phyloP scores from a whole-genome alignment of 1,140 invertebrate genomes.

The Apis laboriosa region DNA sequence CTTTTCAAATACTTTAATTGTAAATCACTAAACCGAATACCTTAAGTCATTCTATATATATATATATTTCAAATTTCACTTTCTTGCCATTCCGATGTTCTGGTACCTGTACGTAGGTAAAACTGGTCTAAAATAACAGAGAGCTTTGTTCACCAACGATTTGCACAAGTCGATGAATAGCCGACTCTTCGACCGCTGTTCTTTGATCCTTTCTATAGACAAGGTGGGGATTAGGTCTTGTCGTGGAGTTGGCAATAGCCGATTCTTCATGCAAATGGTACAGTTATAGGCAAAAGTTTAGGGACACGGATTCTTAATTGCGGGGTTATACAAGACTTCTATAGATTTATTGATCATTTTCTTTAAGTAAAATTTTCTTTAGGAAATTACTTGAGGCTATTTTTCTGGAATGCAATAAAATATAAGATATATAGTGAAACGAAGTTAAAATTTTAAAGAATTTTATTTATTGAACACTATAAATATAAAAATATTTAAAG shows the following conservation, averaged over 20 bases:
- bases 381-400: no score
- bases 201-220: constrained; percentile 1
- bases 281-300: not conserved
- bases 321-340: no score
- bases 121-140: constrained; percentile 1
- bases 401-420: no score
- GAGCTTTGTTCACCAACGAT: not conserved
- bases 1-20: no score
- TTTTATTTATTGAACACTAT: no score
- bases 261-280: not conserved
- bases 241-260: not conserved
- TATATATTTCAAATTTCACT: not conserved
- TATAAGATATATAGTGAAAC: no score
- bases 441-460: no score
- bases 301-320: no score
- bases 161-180: not conserved
- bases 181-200: not conserved
- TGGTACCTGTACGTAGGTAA: not conserved
- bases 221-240: not conserved
- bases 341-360: not conserved
- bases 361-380: no score
- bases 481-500: no score
- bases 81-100: not conserved
- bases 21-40: not conserved
- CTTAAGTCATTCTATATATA: not conserved